These are phyloP conservation scores for Sebastes diploproa DNA, from an alignment of 2,797 vertebrate species.

Conservation along the genomic window DNA sequence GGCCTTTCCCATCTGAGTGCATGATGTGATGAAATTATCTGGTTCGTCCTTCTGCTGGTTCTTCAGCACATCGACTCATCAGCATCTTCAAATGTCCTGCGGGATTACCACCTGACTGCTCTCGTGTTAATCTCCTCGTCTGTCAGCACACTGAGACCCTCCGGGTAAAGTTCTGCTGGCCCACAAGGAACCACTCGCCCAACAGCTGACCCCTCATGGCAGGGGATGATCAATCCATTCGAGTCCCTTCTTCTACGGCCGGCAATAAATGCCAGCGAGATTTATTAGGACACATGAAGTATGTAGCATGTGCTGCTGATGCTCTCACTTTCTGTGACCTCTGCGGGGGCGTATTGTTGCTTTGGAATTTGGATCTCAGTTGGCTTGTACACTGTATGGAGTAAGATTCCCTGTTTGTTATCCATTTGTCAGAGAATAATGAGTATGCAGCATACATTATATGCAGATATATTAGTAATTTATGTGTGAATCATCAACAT, in stretches of 20 bases:
- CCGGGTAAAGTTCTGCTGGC: constrained; percentile 23
- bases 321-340: constrained; percentile 22
- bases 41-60: neutral
- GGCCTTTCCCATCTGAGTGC: constrained; percentile 32
- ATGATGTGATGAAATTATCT: neutral
- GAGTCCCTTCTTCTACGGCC: constrained; percentile 34
- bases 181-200: constrained; percentile 22
- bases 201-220: constrained; percentile 63
- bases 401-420: neutral
- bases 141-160: constrained; percentile 29
- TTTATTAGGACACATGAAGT: constrained; percentile 32
- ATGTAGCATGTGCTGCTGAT: constrained; percentile 19
- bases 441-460: neutral
- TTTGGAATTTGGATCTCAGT: neutral
- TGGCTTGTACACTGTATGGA: neutral
- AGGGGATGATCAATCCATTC: constrained; percentile 44
- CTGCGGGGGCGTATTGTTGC: neutral
- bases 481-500: neutral
- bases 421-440: neutral
- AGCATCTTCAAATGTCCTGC: constrained; percentile 33
- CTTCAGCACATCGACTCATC: constrained; percentile 14
- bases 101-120: constrained; percentile 52
- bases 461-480: neutral
- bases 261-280: constrained; percentile 31
- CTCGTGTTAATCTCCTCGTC: constrained; percentile 48